Conservation (phyloP, 1,140 invertebrate species). For the Belonocnema kinseyi region DNA sequence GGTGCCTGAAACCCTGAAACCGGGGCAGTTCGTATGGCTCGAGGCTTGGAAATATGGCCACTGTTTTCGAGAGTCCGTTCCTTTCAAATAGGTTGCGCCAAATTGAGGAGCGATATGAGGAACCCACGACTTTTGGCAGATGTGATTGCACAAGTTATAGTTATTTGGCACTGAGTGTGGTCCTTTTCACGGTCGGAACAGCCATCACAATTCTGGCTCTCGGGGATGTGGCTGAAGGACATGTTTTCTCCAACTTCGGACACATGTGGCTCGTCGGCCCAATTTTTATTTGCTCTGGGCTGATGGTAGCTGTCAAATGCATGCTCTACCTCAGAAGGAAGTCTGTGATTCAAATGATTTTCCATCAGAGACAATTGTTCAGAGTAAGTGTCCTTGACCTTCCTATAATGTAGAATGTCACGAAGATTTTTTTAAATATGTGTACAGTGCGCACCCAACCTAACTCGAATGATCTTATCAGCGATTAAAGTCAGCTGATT, state of each 20-base stretch:
- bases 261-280: constrained; percentile 84
- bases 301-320: constrained; percentile 83
- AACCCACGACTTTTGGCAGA: constrained; percentile 78
- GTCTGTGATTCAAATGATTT: constrained; percentile 81
- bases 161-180: constrained; percentile 80
- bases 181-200: constrained; percentile 80
- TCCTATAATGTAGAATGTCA: constrained; percentile 5
- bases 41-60: constrained; percentile 73
- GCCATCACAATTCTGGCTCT: constrained; percentile 80
- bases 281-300: constrained; percentile 82
- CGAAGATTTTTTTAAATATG: constrained; percentile 5
- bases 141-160: constrained; percentile 83
- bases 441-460: neutral
- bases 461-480: neutral
- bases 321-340: constrained; percentile 81
- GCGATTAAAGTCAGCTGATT: constrained; percentile 19
- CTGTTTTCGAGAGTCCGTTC: constrained; percentile 79
- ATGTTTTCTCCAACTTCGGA: constrained; percentile 78
- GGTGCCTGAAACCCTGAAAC: neutral
- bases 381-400: constrained; percentile 71
- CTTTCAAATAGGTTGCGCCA: constrained; percentile 78
- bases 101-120: constrained; percentile 78
- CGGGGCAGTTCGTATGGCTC: constrained; percentile 45
- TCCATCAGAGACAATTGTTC: constrained; percentile 79
- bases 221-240: constrained; percentile 77